phyloP scores from a whole-genome alignment of 2,888 invertebrate genomes.

The Autographa pulchrina region DNA sequence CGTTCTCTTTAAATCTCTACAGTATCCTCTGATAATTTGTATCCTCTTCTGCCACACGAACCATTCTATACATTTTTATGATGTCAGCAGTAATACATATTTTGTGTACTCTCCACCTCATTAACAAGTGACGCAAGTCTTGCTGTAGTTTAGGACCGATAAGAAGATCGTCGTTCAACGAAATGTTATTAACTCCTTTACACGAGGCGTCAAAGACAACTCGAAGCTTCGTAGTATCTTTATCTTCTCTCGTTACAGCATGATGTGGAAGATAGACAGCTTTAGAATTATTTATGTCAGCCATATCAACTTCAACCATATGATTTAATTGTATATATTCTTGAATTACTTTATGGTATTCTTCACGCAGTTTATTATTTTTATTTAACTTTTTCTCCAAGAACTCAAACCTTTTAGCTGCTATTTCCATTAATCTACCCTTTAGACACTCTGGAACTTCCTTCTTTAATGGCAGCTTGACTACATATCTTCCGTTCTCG shows the following conservation, averaged over 20 bases:
- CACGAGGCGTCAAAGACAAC: conserved; percentile 9
- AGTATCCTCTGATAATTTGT: conserved; percentile 13
- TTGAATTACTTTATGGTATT: background rate
- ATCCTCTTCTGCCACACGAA: conserved; percentile 15
- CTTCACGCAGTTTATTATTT: background rate
- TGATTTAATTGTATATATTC: background rate
- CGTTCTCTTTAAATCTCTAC: background rate
- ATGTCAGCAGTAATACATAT: conserved; percentile 12
- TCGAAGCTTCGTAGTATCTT: conserved; percentile 11
- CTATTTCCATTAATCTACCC: too few species aligned
- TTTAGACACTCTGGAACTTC: too few species aligned
- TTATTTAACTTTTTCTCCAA: background rate
- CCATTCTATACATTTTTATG: conserved; percentile 20
- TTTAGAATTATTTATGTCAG: background rate
- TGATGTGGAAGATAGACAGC: conserved; percentile 8
- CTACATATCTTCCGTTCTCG: background rate
- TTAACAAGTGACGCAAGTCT: conserved; percentile 1
- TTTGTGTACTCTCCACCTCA: conserved; percentile 7
- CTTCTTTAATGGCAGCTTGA: conserved; percentile 25
- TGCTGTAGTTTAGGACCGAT: background rate
- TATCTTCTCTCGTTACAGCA: conserved; percentile 11
- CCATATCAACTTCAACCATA: background rate
- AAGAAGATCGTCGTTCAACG: background rate
- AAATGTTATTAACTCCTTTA: background rate
- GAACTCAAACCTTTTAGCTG: background rate